These are phyloP conservation scores for Potorous gilbertii DNA, from an alignment of 2,797 vertebrate genomes.

Conservation along the genomic window DNA sequence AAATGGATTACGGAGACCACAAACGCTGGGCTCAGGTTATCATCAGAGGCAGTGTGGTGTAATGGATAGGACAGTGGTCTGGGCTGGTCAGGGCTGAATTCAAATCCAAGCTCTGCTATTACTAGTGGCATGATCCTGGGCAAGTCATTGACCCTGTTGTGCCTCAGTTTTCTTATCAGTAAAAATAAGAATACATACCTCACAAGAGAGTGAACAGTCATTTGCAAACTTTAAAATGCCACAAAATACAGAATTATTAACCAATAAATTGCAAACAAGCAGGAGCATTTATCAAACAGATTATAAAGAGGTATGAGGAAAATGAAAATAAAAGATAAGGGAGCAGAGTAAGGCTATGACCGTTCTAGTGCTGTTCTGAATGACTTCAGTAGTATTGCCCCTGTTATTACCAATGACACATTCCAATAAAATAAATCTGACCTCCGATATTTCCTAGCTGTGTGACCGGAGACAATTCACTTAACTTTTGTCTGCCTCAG, in stretches of 20 bases:
- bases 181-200: neutral
- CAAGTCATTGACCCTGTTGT: neutral
- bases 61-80: neutral
- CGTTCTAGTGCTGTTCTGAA: no score
- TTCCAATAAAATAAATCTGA: neutral
- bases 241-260: no score
- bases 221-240: no score
- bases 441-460: neutral
- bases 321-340: no score
- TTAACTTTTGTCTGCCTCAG: neutral
- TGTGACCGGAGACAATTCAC: neutral
- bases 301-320: no score
- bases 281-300: no score
- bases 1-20: neutral
- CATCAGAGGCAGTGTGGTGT: neutral
- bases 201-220: neutral
- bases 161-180: neutral
- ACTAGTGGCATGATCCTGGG: neutral
- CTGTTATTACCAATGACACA: neutral
- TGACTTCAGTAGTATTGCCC: no score
- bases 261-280: no score
- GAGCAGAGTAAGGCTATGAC: no score
- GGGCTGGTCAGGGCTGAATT: neutral
- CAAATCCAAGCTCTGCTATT: neutral
- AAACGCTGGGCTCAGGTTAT: neutral